phyloP scores from a whole-genome alignment of 2,797 vertebrate species.

The Bryconaethiops microstoma region DNA sequence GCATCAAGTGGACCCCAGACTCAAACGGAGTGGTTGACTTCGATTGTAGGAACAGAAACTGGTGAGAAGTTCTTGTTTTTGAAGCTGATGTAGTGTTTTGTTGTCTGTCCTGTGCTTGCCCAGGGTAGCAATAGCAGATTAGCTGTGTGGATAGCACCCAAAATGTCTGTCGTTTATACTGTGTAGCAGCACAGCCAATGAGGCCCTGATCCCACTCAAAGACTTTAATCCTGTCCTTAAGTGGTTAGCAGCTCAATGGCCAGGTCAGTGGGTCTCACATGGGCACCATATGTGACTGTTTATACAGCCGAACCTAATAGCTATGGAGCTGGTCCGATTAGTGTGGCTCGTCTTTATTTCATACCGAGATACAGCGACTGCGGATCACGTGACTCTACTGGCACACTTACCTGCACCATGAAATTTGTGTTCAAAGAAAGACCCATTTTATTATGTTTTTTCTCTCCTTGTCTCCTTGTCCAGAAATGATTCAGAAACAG shows the following conservation, averaged over 20 bases:
- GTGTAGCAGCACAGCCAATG: conserved; percentile 37
- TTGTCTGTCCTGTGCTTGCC: conserved; percentile 9
- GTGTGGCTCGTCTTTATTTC: not conserved
- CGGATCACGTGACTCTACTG: not conserved
- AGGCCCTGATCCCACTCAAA: conserved; percentile 69
- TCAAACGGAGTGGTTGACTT: conserved; percentile 93
- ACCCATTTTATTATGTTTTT: not conserved
- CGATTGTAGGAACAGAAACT: conserved; percentile 96
- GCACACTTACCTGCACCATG: not conserved
- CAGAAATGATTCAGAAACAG: not conserved
- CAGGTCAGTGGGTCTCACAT: conserved; percentile 60
- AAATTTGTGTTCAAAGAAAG: not conserved
- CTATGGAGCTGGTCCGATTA: conserved; percentile 38
- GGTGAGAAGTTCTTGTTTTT: conserved; percentile 78
- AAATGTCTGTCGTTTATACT: conserved; percentile 31
- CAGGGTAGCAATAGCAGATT: conserved; percentile 35
- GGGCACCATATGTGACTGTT: conserved; percentile 69
- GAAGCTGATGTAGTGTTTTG: conserved; percentile 3
- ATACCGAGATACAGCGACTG: not conserved
- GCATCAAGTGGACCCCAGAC: conserved; percentile 95
- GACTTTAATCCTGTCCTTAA: conserved; percentile 75
- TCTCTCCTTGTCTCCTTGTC: not conserved
- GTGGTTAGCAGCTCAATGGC: conserved; percentile 63
- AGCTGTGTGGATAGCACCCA: conserved; percentile 46
- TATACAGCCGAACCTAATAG: conserved; percentile 62